Percentiles rank a stretch among this genome's conserved stretches.
phyloP scores from a whole-genome alignment of 2,113 vertebrate genomes.

The Menura novaehollandiae region DNA sequence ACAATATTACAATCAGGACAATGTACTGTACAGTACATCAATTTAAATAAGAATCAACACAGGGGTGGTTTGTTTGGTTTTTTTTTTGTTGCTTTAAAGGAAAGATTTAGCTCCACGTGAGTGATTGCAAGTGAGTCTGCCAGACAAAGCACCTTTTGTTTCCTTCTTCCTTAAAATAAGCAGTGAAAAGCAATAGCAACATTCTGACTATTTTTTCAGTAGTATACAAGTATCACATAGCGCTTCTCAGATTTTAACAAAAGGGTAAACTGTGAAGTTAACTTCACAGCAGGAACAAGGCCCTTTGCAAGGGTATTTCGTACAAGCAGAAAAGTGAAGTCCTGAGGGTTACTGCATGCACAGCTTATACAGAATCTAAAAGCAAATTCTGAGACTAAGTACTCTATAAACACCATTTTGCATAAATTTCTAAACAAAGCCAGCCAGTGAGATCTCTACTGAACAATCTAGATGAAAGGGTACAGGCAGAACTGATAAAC shows the following conservation, averaged over 20 bases:
- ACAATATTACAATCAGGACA: background rate
- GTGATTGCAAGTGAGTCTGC: background rate
- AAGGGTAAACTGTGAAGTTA: background rate
- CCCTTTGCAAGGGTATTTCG: background rate
- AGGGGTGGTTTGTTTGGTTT: background rate
- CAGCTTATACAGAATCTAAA: background rate
- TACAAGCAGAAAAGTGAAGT: background rate
- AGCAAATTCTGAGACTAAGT: background rate
- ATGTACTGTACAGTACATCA: background rate
- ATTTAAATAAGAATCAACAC: background rate
- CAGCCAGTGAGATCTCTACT: background rate
- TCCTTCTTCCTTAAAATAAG: background rate
- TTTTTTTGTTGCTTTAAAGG: background rate
- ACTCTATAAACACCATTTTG: background rate
- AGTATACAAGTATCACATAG: background rate
- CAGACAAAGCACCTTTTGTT: constrained; percentile 6
- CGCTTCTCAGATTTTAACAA: background rate
- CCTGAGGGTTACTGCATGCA: background rate
- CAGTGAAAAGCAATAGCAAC: background rate
- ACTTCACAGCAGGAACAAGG: background rate
- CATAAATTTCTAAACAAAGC: background rate
- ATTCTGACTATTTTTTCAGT: background rate
- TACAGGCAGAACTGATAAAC: background rate
- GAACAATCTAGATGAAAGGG: background rate
- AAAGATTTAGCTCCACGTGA: background rate